Evolutionary conservation across 1,140 invertebrate species (phyloP).

Genomic region (Sweltsa coloradensis): DNA sequence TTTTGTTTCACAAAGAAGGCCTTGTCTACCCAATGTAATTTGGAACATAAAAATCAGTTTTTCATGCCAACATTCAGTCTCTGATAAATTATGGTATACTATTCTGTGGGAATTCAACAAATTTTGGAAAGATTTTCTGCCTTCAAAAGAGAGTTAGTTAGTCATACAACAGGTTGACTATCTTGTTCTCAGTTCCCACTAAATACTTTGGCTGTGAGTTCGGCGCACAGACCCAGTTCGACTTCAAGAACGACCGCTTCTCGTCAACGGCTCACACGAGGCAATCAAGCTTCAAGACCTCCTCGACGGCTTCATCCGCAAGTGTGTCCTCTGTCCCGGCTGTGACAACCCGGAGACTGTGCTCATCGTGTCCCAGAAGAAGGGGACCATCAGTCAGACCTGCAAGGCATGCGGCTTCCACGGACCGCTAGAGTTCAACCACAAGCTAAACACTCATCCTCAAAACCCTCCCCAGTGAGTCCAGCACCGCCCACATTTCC

Average conservation of each 20-base stretch:
- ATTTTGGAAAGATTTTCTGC: too few relatives aligned
- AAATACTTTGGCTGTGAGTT: slow-evolving; percentile 99
- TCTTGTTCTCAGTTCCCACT: slow-evolving; percentile 86
- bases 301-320: slow-evolving; percentile 92
- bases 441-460: slow-evolving; percentile 97
- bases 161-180: too few relatives aligned
- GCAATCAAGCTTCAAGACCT: slow-evolving; percentile 91
- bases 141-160: too few relatives aligned
- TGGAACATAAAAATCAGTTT: too few relatives aligned
- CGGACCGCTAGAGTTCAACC: slow-evolving; percentile 81
- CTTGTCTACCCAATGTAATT: too few relatives aligned
- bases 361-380: slow-evolving; percentile 73
- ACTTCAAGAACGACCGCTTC: slow-evolving; percentile 97
- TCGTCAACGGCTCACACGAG: slow-evolving; percentile 98
- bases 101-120: too few relatives aligned
- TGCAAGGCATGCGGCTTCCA: slow-evolving; percentile 97
- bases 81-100: too few relatives aligned
- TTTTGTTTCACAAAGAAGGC: too few relatives aligned
- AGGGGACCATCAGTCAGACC: slow-evolving; percentile 82
- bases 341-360: slow-evolving; percentile 99
- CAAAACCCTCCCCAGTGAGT: slow-evolving; percentile 85
- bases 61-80: too few relatives aligned
- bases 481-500: too few relatives aligned
- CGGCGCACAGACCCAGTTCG: slow-evolving; percentile 97
- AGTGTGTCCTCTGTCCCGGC: slow-evolving; percentile 94